A percentile compares a stretch with the other conserved stretches of the same genome.
Conservation (phyloP, 2,888 invertebrate genomes). For the Notodonta dromedarius region DNA sequence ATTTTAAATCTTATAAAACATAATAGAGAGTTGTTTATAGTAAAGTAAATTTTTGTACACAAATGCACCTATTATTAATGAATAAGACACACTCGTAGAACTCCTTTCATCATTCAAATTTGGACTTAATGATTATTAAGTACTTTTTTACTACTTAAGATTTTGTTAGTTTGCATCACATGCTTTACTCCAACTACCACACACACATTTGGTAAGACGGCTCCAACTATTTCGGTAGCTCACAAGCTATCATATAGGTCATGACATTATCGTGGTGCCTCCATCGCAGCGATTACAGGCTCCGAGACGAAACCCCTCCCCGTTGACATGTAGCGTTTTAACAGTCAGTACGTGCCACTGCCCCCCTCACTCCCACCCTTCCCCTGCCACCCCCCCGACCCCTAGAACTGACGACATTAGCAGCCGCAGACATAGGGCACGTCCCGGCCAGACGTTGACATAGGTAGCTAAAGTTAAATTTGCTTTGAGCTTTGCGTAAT, state of each 20-base stretch:
- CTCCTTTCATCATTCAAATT: too few species aligned
- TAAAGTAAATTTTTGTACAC: too few species aligned
- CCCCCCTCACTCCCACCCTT: constrained; percentile 42
- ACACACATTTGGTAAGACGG: constrained; percentile 21
- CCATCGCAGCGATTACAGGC: constrained; percentile 64
- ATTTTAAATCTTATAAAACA: neutral
- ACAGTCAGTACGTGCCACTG: constrained; percentile 75
- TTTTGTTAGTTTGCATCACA: neutral
- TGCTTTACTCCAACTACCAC: constrained; percentile 3
- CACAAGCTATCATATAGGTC: constrained; percentile 63
- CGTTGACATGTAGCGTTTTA: constrained; percentile 82
- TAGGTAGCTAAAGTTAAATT: constrained; percentile 60
- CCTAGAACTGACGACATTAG: constrained; percentile 80
- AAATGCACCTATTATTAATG: neutral
- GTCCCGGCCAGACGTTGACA: constrained; percentile 72
- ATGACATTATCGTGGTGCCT: constrained; percentile 74
- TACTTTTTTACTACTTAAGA: neutral
- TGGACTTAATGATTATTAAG: neutral
- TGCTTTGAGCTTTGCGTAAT: constrained; percentile 34
- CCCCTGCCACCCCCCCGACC: constrained; percentile 38
- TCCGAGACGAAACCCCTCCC: constrained; percentile 63
- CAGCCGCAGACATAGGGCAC: constrained; percentile 82
- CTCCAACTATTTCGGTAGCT: constrained; percentile 40
- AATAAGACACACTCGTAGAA: too few species aligned
- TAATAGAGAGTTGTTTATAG: too few species aligned